Base-by-base conservation (phyloP, 2,888 invertebrate genomes). In the Netelia inedita region DNA sequence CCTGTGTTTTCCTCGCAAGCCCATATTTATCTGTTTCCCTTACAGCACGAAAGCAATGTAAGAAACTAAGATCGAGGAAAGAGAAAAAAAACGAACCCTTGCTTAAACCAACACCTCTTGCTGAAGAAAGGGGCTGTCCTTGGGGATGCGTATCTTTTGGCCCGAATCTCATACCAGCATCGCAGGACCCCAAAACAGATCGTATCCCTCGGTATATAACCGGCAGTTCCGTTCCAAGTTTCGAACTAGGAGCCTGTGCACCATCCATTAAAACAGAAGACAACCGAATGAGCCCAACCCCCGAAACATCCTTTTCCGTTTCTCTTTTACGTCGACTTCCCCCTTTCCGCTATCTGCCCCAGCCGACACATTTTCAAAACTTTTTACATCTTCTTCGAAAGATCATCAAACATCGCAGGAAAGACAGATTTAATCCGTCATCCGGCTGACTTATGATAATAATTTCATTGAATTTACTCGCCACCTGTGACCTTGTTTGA, bases 1-100 rank as follows among this genome's bases (percentile, higher is more conserved):
- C 92, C 92, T 91, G 91, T 90, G 74, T 89, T 89, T 87, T 86
- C 87, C 72, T 79, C 75, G 82, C 72, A 79, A 85, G 86, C 59
- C 76, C 72, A 90, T 91, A 90, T 91, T 91, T 92, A 92, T 92
- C 91, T 90, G 88, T 90, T 91, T 84, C 73, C 71, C 79, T 71
- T 50, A 61, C 3, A 16, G 63, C 53, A 53, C 53, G 57, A 61
- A 57, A 78, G 21, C 50, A 53, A n/a, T 53, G 16, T 53, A 69
- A 21, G 68, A 35, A 66, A 75, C 43, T 14, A 61, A 85, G 79
- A 55, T 55, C 10, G 76, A 61, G 23, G 46, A 72, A 28, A 72
- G 16, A 66, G 59, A 79, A 57, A 74, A 85, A 80, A 61, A 75
- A 79, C 73, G 89, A 91, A 90, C 89, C 91, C 90, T 91, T 92